Evolutionary conservation across 2,113 vertebrate genomes (phyloP).

Genomic region (Oncorhynchus gorbuscha): DNA sequence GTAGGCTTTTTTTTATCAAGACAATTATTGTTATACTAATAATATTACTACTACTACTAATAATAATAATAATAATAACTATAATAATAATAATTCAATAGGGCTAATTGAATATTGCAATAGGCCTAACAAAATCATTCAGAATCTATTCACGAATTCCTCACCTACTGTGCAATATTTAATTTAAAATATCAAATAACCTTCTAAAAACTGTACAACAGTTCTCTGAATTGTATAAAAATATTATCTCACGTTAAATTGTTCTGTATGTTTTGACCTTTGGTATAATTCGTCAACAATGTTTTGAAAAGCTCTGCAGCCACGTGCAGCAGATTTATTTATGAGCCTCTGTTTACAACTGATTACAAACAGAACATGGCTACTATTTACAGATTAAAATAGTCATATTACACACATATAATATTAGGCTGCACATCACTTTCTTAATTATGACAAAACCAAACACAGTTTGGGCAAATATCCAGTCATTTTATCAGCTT

Average conservation of each 20-base stretch:
- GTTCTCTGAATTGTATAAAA: not conserved
- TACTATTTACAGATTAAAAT: not conserved
- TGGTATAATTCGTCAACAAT: not conserved
- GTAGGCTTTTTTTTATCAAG: not conserved
- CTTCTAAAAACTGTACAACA: not conserved
- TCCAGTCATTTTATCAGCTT: not conserved
- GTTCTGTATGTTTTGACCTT: not conserved
- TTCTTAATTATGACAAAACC: not conserved
- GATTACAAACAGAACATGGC: conserved; percentile 1
- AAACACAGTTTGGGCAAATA: not conserved
- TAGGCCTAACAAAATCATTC: conserved; percentile 1
- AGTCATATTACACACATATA: not conserved
- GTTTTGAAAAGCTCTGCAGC: conserved; percentile 23
- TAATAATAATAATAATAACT: not conserved
- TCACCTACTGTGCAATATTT: not conserved
- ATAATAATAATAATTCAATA: not conserved
- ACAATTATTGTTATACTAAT: not conserved
- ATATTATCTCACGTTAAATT: not conserved
- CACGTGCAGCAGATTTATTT: conserved; percentile 25
- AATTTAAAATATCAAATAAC: not conserved
- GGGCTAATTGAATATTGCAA: not conserved
- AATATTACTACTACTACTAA: not conserved
- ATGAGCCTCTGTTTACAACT: conserved; percentile 38
- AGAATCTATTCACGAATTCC: not conserved
- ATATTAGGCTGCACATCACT: not conserved